Evolutionary conservation across 2,797 vertebrate genomes (phyloP).

Genomic region (Coccyzus lansbergi): DNA sequence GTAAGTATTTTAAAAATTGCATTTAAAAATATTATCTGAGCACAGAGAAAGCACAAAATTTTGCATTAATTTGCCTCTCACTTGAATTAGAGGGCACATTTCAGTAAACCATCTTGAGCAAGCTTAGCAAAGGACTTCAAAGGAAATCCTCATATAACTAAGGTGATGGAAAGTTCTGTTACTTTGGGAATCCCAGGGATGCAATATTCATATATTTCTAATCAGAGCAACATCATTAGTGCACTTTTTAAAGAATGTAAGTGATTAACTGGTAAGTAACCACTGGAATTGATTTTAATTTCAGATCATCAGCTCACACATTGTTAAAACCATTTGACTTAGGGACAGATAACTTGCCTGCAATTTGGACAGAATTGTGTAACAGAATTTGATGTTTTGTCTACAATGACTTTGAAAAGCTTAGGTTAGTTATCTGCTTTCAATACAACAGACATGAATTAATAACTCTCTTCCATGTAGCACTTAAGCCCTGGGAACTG

Average conservation of each 20-base stretch:
- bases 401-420: neutral
- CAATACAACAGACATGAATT: neutral
- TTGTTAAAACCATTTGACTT: slow-evolving; percentile 15
- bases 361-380: slow-evolving; percentile 5
- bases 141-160: neutral
- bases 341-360: slow-evolving; percentile 39
- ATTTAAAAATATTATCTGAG: slow-evolving; percentile 36
- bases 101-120: neutral
- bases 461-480: neutral
- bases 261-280: slow-evolving; percentile 73
- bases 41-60: slow-evolving; percentile 10
- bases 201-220: slow-evolving; percentile 65
- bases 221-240: slow-evolving; percentile 65
- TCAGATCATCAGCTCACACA: slow-evolving; percentile 23
- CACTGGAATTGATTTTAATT: slow-evolving; percentile 57
- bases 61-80: slow-evolving; percentile 1
- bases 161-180: neutral
- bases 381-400: neutral
- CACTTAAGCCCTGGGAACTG: neutral
- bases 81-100: neutral
- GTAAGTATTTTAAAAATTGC: slow-evolving; percentile 5
- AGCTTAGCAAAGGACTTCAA: neutral
- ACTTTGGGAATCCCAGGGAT: slow-evolving; percentile 53
- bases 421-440: neutral
- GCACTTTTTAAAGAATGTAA: slow-evolving; percentile 57